Conservation (phyloP, 2,113 vertebrate genomes). For the Chinchilla lanigera region DNA sequence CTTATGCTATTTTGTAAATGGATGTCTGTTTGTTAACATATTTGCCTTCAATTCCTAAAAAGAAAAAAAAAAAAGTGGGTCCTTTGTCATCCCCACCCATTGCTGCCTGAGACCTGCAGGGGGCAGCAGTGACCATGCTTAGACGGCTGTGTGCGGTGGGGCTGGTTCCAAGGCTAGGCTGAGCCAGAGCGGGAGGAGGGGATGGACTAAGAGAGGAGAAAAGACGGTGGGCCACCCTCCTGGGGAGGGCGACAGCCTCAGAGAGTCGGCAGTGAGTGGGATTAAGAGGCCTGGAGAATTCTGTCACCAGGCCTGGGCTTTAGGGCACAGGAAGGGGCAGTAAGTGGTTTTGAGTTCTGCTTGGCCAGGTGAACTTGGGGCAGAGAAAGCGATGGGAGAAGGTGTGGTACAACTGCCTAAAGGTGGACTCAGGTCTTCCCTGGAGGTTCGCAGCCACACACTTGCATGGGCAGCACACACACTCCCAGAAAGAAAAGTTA, state of each 20-base stretch:
- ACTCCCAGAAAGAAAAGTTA: background rate
- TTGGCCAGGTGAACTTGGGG: background rate
- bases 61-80: no score
- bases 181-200: background rate
- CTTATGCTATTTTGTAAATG: no score
- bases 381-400: background rate
- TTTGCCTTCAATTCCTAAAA: no score
- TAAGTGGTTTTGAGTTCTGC: background rate
- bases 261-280: background rate
- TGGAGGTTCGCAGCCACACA: background rate
- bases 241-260: background rate
- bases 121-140: conserved; percentile 62
- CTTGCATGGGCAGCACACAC: background rate
- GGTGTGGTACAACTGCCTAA: background rate
- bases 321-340: background rate
- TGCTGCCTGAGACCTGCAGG: conserved; percentile 55
- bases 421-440: background rate
- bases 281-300: background rate
- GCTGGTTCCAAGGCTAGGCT: no score
- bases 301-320: background rate
- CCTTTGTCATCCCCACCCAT: background rate
- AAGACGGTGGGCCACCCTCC: background rate
- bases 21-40: no score
- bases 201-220: no score
- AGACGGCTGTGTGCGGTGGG: accelerated